A percentile compares a stretch with the other conserved stretches of the same genome.
Conservation (phyloP, 2,888 invertebrate genomes). For the Chelonus formosanus region DNA sequence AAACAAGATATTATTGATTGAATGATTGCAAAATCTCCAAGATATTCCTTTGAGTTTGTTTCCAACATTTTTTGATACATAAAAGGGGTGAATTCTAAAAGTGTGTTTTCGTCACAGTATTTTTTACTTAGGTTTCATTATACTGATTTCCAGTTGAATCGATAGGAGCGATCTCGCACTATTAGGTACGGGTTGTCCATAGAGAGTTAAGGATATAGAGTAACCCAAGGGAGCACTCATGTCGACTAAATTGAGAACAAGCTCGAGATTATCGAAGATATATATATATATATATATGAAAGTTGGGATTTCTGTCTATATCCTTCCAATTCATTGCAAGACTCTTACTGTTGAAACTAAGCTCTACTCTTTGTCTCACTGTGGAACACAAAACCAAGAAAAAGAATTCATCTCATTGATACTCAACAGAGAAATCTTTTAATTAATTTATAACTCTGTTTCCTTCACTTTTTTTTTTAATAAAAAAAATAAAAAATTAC, state of each 20-base stretch:
- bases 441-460: no score
- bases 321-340: constrained; percentile 18
- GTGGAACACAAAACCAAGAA: not conserved
- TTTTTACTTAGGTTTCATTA: not conserved
- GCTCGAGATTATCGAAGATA: constrained; percentile 54
- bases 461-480: no score
- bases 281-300: constrained; percentile 28
- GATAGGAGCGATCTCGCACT: constrained; percentile 1
- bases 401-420: constrained; percentile 5
- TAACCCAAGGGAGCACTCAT: constrained; percentile 51
- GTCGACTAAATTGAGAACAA: constrained; percentile 51
- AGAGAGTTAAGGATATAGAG: constrained; percentile 48
- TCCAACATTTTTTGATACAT: no score
- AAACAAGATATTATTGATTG: no score
- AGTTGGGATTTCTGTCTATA: constrained; percentile 15
- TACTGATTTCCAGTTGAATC: not conserved
- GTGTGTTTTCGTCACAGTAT: no score
- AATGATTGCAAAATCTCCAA: no score
- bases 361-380: constrained; percentile 5
- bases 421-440: no score
- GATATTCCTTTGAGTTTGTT: no score
- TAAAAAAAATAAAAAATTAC: no score
- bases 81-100: no score
- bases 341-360: constrained; percentile 7
- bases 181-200: constrained; percentile 38